Base-by-base conservation (phyloP, 1,140 invertebrate species). In the Atopsyche davidsoni region DNA sequence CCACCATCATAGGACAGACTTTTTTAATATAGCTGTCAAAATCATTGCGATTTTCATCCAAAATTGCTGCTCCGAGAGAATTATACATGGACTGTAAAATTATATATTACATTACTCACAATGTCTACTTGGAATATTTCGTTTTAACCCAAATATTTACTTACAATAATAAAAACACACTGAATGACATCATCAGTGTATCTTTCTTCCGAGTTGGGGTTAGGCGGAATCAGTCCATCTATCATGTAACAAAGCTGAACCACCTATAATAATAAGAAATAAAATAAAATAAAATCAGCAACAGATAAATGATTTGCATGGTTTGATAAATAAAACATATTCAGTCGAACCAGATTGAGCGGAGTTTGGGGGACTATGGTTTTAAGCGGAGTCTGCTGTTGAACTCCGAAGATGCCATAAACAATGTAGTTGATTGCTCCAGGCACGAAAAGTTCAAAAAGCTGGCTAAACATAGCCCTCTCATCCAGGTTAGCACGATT, bases 1-100 rank as follows among this genome's bases (percentile, higher is more conserved):
- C 68, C 18, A 76, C 66, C 59, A 82, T 77, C 60, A 92, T 76
- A 0, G 83, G 79, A 16, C 81, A 81, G 10, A 79, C 76, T 43
- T 83, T 85, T 64, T 92, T 92, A 47, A 92, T 73, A 56, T 81
- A 89, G 10, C 76, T 76, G 66, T 96, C 91, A 64, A 94, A 94
- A 25, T 79, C 73, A 0, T 67, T 58, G 17, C 85, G 77, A 9
- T 80, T 80, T 48, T 85, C 77, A 25, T 79, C 80, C 0, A 86
- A 62, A 7, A 95, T 73, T 13, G 81, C 64, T 2, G 87, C 89
- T 7, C 92, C 92, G 1, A 95, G 59, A 0, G 90, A 93, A 71
- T 81, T 88, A 64, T 91, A 92, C 45, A 91, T 70, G 1, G 83
- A 78, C 67, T 88, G 74, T 2, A 57, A 63, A 44, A 28, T 9